Evolutionary conservation across 2,888 invertebrate species (phyloP).

Genomic region (Acleris emargana): DNA sequence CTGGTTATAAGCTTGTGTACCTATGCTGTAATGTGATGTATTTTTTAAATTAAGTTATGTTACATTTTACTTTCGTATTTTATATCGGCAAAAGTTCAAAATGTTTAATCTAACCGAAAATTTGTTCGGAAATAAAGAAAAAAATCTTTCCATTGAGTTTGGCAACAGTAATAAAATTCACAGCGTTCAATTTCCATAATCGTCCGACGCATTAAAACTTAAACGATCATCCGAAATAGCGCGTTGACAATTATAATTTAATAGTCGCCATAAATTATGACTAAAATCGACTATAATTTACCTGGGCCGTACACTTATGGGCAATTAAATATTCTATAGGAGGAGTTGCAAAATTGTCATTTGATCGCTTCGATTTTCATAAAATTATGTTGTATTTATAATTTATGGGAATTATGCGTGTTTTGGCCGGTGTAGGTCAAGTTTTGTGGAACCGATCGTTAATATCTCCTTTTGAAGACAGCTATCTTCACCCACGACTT

Average conservation of each 20-base stretch:
- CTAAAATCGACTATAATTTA: constrained; percentile 38
- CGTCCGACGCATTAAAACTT: constrained; percentile 37
- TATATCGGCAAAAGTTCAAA: too few relatives aligned
- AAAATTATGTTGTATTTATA: constrained; percentile 29
- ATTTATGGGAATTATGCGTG: constrained; percentile 26
- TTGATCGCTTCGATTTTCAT: constrained; percentile 26
- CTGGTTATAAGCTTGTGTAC: too few relatives aligned
- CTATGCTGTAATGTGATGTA: too few relatives aligned
- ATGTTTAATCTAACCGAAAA: neutral
- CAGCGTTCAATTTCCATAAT: constrained; percentile 29
- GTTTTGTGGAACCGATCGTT: constrained; percentile 9
- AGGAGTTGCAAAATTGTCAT: constrained; percentile 35
- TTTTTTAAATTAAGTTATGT: too few relatives aligned
- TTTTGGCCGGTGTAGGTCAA: constrained; percentile 7
- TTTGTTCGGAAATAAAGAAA: neutral
- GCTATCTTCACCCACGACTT: too few relatives aligned
- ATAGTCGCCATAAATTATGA: constrained; percentile 44
- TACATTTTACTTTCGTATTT: too few relatives aligned
- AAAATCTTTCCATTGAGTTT: constrained; percentile 5
- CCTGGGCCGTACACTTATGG: constrained; percentile 19
- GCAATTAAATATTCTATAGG: constrained; percentile 37
- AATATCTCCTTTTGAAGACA: neutral
- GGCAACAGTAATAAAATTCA: constrained; percentile 13
- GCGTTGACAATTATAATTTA: constrained; percentile 50
- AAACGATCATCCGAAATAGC: constrained; percentile 41